phyloP scores from a whole-genome alignment of 2,113 vertebrate genomes.

The Lepisosteus osseus region DNA sequence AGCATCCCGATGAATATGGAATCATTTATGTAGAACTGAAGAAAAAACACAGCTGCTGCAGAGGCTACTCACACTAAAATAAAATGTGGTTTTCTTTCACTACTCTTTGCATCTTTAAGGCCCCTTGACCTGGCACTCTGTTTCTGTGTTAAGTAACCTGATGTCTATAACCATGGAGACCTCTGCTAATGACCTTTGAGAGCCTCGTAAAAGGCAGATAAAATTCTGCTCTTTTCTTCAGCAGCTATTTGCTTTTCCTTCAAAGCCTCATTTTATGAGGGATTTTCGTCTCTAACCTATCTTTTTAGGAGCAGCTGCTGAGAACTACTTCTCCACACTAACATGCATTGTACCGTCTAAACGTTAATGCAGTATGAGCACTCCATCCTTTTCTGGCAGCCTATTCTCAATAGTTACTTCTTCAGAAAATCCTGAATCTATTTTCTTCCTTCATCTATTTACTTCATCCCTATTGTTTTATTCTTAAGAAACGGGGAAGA shows the following conservation, averaged over 20 bases:
- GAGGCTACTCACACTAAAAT: not conserved
- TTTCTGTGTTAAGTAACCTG: not conserved
- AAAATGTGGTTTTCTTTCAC: not conserved
- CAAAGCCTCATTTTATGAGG: not conserved
- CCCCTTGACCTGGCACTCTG: not conserved
- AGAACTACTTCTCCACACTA: too few species aligned
- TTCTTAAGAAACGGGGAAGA: too few species aligned
- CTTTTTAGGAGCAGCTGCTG: not conserved
- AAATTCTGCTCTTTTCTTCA: not conserved
- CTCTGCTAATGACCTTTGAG: not conserved
- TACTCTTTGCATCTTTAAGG: not conserved
- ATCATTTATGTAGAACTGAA: not conserved
- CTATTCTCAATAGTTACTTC: too few species aligned
- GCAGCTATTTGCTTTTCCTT: not conserved
- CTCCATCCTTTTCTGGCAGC: too few species aligned
- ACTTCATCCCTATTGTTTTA: too few species aligned
- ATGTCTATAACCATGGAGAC: not conserved
- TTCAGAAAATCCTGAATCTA: too few species aligned
- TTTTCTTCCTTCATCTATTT: too few species aligned
- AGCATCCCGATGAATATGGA: not conserved
- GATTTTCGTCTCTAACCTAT: constrained; percentile 1
- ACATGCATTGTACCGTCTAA: too few species aligned
- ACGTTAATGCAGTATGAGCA: too few species aligned
- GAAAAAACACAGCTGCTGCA: not conserved
- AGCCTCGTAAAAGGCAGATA: not conserved